These are phyloP conservation scores for Malachius bipustulatus DNA, from an alignment of 2,888 invertebrate species.

Conservation along the genomic window DNA sequence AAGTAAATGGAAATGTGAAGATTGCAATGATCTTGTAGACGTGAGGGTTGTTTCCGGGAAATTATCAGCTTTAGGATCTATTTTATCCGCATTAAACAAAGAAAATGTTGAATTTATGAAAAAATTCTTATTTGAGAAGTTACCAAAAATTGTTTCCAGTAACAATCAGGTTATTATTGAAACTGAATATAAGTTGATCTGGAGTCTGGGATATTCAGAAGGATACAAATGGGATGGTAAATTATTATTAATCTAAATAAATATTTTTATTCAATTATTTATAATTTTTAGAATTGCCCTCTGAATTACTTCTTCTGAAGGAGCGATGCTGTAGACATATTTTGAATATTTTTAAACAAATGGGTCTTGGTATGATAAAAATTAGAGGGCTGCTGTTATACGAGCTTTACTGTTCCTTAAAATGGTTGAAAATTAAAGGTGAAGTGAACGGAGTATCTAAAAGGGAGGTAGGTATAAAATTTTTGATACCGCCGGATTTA, in stretches of 20 bases:
- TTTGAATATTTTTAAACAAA: constrained; percentile 42
- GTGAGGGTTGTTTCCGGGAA: constrained; percentile 41
- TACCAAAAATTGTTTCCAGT: constrained; percentile 43
- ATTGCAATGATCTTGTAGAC: constrained; percentile 41
- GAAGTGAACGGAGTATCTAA: too few relatives aligned
- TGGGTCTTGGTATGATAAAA: constrained; percentile 42
- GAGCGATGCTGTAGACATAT: constrained; percentile 49
- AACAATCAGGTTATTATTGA: constrained; percentile 51
- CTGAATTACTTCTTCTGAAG: constrained; percentile 40
- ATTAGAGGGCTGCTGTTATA: constrained; percentile 32
- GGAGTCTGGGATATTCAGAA: constrained; percentile 46
- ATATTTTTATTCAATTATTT: neutral
- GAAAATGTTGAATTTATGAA: constrained; percentile 44
- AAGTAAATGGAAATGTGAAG: constrained; percentile 47
- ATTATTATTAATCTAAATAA: constrained; percentile 5
- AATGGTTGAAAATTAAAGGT: constrained; percentile 18
- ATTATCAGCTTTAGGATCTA: constrained; percentile 43
- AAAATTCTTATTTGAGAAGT: constrained; percentile 43
- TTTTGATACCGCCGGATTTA: too few relatives aligned
- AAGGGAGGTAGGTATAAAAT: too few relatives aligned
- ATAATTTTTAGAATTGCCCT: constrained; percentile 3
- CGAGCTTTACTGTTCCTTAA: constrained; percentile 25
- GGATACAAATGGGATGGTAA: constrained; percentile 48
- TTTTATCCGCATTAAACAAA: constrained; percentile 41
- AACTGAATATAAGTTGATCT: constrained; percentile 50